phyloP scores from a whole-genome alignment of 2,797 vertebrate species.

The Gallinago nigripennis region DNA sequence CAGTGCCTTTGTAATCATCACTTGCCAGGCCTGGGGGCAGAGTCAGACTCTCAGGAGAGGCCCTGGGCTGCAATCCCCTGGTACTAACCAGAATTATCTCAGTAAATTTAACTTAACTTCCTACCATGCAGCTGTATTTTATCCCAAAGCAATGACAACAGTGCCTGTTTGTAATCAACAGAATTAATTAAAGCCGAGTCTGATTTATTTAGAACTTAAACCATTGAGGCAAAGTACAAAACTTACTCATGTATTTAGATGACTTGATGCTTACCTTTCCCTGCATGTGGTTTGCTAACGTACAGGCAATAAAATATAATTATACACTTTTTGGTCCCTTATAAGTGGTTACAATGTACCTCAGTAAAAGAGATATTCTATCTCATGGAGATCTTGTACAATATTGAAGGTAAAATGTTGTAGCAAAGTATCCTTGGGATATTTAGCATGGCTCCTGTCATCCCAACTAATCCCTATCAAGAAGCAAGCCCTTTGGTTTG shows the following conservation, averaged over 20 bases:
- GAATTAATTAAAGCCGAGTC: not conserved
- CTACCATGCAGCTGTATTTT: not conserved
- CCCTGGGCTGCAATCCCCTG: constrained; percentile 3
- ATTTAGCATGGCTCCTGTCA: not conserved
- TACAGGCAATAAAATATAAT: not conserved
- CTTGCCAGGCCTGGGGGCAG: not conserved
- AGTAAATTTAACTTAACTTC: constrained; percentile 47
- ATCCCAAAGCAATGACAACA: constrained; percentile 8
- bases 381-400: not conserved
- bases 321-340: not conserved
- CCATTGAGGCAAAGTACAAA: not conserved
- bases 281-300: not conserved
- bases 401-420: not conserved
- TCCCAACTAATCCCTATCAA: not conserved
- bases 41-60: not conserved
- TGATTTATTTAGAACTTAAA: constrained; percentile 7
- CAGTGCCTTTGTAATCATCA: not conserved
- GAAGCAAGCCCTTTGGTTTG: not conserved
- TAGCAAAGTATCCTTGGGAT: not conserved
- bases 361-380: rapidly evolving
- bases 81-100: constrained; percentile 33
- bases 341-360: not conserved
- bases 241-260: not conserved
- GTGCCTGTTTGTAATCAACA: not conserved
- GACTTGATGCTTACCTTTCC: not conserved